phyloP scores from a whole-genome alignment of 2,888 invertebrate species.

The Bugulina stolonifera region DNA sequence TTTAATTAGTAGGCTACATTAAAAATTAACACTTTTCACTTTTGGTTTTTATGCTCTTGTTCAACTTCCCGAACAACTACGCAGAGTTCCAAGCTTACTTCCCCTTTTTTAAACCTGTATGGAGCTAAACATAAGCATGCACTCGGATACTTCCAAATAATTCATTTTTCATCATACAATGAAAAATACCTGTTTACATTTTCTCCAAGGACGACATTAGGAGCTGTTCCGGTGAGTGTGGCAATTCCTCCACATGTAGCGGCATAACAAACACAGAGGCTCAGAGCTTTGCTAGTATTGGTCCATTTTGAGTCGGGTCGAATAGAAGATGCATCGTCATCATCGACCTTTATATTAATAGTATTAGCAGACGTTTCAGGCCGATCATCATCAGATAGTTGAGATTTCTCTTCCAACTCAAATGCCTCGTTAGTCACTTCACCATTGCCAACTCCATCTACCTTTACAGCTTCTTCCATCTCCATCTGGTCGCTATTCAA shows the following conservation, averaged over 20 bases:
- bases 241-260: constrained; percentile 31
- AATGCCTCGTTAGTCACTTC: not conserved
- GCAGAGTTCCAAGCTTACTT: too few species aligned
- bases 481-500: constrained; percentile 45
- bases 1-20: too few species aligned
- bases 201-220: constrained; percentile 30
- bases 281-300: constrained; percentile 28
- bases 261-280: constrained; percentile 29
- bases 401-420: not conserved
- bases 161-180: too few species aligned
- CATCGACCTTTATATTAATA: too few species aligned
- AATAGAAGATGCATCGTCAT: not conserved
- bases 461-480: not conserved
- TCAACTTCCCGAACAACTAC: too few species aligned
- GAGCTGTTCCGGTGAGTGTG: constrained; percentile 31
- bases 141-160: too few species aligned
- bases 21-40: too few species aligned
- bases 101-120: too few species aligned
- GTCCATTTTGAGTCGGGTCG: not conserved
- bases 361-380: not conserved
- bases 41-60: too few species aligned
- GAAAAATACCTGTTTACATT: constrained; percentile 29
- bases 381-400: not conserved
- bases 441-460: not conserved
- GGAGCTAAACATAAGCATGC: too few species aligned